Conservation (phyloP, 2,113 vertebrate species). For the Acrocephalus kingi region DNA sequence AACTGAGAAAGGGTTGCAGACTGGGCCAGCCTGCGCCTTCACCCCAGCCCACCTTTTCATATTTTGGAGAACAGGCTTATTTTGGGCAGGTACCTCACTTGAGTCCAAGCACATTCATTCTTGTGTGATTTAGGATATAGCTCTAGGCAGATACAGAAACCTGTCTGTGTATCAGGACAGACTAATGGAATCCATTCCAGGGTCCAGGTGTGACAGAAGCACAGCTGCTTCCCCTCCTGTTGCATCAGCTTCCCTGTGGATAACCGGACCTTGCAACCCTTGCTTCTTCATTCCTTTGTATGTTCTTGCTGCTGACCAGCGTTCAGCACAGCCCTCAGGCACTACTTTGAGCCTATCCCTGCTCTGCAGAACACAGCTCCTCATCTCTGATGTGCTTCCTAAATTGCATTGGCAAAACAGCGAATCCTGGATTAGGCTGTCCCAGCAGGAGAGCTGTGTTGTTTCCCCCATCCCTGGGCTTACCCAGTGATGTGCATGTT, state of each 20-base stretch:
- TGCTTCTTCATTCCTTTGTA: background rate
- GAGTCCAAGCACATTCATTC: accelerated
- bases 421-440: background rate
- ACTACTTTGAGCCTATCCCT: background rate
- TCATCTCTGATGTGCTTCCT: background rate
- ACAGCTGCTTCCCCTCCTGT: background rate
- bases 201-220: background rate
- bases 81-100: background rate
- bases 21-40: background rate
- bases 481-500: background rate
- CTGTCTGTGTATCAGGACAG: background rate
- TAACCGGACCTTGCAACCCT: background rate
- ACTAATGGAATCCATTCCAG: background rate
- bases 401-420: background rate
- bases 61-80: background rate
- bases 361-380: background rate
- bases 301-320: background rate
- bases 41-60: background rate
- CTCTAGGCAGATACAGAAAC: background rate
- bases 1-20: background rate
- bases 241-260: background rate
- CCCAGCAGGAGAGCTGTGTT: background rate
- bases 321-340: background rate
- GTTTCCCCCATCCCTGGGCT: background rate
- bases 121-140: background rate